Evolutionary conservation across 2,888 invertebrate genomes (phyloP).

Genomic region (Xanthorhoe spadicearia): DNA sequence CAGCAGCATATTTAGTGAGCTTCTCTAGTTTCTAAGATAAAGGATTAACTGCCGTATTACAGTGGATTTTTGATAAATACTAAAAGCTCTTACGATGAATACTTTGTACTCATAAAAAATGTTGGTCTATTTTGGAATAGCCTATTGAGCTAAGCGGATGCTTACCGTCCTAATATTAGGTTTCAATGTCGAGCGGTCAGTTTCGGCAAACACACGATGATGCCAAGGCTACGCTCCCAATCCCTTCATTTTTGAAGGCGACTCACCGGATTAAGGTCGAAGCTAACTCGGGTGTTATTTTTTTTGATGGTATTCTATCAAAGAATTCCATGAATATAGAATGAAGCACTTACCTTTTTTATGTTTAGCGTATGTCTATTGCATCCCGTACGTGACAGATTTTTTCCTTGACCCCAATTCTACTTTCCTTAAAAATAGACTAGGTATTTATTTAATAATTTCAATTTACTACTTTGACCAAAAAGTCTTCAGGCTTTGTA

Average conservation of each 20-base stretch:
- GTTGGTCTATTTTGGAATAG: not conserved
- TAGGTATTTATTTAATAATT: not conserved
- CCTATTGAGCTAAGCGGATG: not conserved
- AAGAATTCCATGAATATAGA: conserved; percentile 5
- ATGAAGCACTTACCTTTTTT: conserved; percentile 5
- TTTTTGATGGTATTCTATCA: conserved; percentile 25
- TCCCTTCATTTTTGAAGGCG: conserved; percentile 31
- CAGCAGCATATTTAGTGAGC: too few relatives aligned
- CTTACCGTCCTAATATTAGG: conserved; percentile 29
- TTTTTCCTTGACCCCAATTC: not conserved
- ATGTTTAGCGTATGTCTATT: conserved; percentile 1
- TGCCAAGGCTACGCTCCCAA: conserved; percentile 38
- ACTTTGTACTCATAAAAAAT: not conserved
- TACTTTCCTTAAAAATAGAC: not conserved
- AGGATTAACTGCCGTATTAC: too few relatives aligned
- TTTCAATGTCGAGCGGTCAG: conserved; percentile 38
- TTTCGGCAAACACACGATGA: conserved; percentile 31
- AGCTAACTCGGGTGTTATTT: conserved; percentile 31
- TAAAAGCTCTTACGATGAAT: not conserved
- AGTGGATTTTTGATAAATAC: not conserved
- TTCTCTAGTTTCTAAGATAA: too few relatives aligned
- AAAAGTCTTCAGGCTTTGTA: too few relatives aligned
- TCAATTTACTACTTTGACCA: too few relatives aligned
- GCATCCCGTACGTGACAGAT: not conserved
- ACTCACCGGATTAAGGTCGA: conserved; percentile 43